Evolutionary conservation across 2,797 vertebrate genomes (phyloP).

Genomic region (Poeciliopsis infans): DNA sequence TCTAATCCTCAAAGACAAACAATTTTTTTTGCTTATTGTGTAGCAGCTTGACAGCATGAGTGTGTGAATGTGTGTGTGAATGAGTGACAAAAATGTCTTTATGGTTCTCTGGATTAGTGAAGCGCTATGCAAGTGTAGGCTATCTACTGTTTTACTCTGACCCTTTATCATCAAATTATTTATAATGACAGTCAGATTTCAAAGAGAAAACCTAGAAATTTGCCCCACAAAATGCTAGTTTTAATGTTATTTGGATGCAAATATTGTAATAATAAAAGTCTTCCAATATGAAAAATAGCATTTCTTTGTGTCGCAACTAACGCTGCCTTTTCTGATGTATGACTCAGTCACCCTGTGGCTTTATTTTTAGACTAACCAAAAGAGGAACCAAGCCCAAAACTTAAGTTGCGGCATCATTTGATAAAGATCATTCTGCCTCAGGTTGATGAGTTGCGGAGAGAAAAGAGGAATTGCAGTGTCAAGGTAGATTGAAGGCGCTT

Average conservation of each 20-base stretch:
- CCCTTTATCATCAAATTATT: not conserved
- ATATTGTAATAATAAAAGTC: slow-evolving; percentile 44
- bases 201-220: not conserved
- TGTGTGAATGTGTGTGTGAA: too few relatives aligned
- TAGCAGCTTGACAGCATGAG: too few relatives aligned
- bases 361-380: slow-evolving; percentile 68
- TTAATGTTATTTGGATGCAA: slow-evolving; percentile 34
- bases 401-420: slow-evolving; percentile 72
- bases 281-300: slow-evolving; percentile 22
- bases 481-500: slow-evolving; percentile 66
- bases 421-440: slow-evolving; percentile 70
- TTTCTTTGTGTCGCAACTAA: slow-evolving; percentile 2
- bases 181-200: too few relatives aligned
- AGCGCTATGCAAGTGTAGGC: too few relatives aligned
- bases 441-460: slow-evolving; percentile 73
- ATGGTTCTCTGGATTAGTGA: too few relatives aligned
- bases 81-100: too few relatives aligned
- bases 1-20: not conserved
- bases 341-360: slow-evolving; percentile 53
- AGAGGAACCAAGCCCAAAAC: slow-evolving; percentile 53
- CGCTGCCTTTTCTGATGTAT: slow-evolving; percentile 27
- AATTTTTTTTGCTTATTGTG: not conserved
- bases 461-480: slow-evolving; percentile 68
- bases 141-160: not conserved
- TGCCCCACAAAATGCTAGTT: not conserved